Evolutionary conservation across 2,113 vertebrate genomes (phyloP), one percentile per base, ranked within the genome.

Genomic region (Otus sunia): DNA sequence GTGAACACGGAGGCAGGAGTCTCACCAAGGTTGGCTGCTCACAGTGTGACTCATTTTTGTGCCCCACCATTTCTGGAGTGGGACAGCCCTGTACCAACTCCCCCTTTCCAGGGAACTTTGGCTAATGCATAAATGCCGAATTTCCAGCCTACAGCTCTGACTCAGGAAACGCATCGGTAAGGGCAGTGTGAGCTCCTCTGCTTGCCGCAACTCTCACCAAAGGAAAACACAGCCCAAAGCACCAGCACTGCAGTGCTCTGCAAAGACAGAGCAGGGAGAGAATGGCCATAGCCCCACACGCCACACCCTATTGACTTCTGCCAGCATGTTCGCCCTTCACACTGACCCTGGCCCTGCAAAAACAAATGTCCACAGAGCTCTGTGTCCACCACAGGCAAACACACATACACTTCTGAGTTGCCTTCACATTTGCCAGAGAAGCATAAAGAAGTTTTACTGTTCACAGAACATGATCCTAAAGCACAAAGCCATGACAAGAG

Each of bases 241-340:
- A 22, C 4, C 3, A 6, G 37, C 37, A 53, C 6, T 2, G 10
- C 43, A 66, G 50, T 25, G 12, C 30, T 43, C 45, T 39, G 27
- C 53, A 85, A 36, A 56, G 39, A 22, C 34, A 47, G 43, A 45
- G 53, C 58, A 29, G 45, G 49, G 36, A 45, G 55, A 23, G 12
- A 74, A 37, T 0, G 0, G 53, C 47, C 49, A 19, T 59, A 69
- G 36, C 55, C 14, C 34, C 3, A 0, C 56, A 6, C 0, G 0
- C 69, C 77, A 82, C 73, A 32, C 29, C 32, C 66, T n/a, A 19
- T 2, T 4, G 11, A 11, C 55, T 63, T 34, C 43, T 50, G 67
- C 58, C 59, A 80, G 47, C 36, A 43, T 1, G 0, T 6, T 73
- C 20, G 5, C 45, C 53, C 23, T 34, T 58, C 58, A 20, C 53